Evolutionary conservation across 2,113 vertebrate species (phyloP), one percentile per base, ranked within the genome.

Genomic region (Burhinus bistriatus): DNA sequence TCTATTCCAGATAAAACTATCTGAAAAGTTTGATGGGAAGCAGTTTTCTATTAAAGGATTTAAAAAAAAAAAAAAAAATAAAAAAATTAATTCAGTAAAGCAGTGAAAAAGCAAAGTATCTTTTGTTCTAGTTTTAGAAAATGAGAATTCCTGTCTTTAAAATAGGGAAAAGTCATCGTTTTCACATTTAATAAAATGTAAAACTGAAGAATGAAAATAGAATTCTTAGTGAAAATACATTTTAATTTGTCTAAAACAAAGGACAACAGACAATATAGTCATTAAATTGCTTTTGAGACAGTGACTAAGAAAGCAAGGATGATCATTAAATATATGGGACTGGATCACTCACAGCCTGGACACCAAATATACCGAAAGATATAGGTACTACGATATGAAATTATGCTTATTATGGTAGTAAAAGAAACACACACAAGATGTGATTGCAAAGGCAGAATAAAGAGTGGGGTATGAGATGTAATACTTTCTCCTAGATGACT

Each of bases 111-210:
- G 20, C 9, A 51, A 75, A 59, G 2, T 12, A 5, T 10, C 10
- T 61, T 89, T 86, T 11, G 61, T 54, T 44, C 27, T 27, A 3
- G 34, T 11, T 65, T 69, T 12, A 25, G 70, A 58, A 87, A 36
- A 1, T 1, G 1, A 55, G 49, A 55, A 16, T 14, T 15, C 19
- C 11, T 32, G 0, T 12, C 6, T 62, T 47, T 52, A 27, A 62
- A 54, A 81, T 5, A 75, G 40, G 30, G 75, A 44, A 77, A 32
- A 20, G 9, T 11, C 1, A 1, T 4, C 32, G 8, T 44, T 76
- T 83, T 59, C 65, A 75, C 52, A 45, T 30, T 75, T 36, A 62
- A 15, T n/a, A 38, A 64, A 22, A 15, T 1, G 1, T 36, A 40
- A 66, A 83, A 40, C 9, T 30, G 36, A 45, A 64, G 40, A n/a